Percentiles rank a stretch among this genome's conserved stretches.
Evolutionary conservation across 2,113 vertebrate genomes (phyloP).

Genomic region (Otis tarda): DNA sequence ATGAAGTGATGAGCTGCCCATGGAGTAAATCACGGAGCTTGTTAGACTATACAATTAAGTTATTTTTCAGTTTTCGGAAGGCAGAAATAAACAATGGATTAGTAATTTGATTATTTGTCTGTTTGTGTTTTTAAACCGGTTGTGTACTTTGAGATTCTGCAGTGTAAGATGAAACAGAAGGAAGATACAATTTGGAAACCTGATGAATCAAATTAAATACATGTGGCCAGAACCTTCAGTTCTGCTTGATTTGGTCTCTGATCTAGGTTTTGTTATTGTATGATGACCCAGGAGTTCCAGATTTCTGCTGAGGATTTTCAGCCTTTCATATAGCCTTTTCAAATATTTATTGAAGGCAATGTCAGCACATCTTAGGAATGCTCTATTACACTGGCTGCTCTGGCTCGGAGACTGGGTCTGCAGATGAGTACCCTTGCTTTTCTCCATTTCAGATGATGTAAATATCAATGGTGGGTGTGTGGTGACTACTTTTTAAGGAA

Average conservation of each 20-base stretch:
- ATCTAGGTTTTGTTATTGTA: not conserved
- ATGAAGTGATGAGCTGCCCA: slow-evolving; percentile 48
- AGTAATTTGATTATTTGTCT: not conserved
- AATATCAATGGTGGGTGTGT: not conserved
- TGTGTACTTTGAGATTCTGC: slow-evolving; percentile 8
- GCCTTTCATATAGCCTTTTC: not conserved
- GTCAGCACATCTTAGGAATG: not conserved
- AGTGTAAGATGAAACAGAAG: not conserved
- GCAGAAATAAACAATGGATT: not conserved
- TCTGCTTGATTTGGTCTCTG: not conserved
- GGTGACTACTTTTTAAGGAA: not conserved
- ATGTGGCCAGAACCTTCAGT: not conserved
- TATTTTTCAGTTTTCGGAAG: slow-evolving; percentile 51
- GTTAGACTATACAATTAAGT: slow-evolving; percentile 27
- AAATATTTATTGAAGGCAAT: not conserved
- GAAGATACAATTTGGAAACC: not conserved
- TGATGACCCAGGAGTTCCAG: not conserved
- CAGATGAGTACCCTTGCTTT: not conserved
- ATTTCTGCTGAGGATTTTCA: not conserved
- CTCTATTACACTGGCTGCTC: not conserved
- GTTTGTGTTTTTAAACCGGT: not conserved
- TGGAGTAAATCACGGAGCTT: slow-evolving; percentile 22
- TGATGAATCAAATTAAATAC: not conserved
- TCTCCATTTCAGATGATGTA: not conserved
- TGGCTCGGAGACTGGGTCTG: not conserved